A percentile compares a stretch with the other conserved stretches of the same genome.
Conservation (phyloP, 2,797 vertebrate species). For the Alca torda region DNA sequence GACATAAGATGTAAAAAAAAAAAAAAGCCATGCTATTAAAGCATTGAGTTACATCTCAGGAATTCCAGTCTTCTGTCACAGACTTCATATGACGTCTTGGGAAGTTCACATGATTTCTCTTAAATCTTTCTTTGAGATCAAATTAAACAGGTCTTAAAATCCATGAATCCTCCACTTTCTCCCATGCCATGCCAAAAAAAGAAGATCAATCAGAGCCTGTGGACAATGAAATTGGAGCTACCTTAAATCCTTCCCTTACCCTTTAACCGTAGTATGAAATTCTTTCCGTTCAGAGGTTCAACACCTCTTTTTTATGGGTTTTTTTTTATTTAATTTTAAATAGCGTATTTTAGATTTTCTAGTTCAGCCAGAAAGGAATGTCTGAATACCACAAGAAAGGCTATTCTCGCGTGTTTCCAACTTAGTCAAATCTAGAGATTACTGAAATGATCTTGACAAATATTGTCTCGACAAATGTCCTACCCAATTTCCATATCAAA, state of each 20-base stretch:
- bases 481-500: background rate
- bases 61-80: background rate
- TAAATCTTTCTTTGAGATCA: background rate
- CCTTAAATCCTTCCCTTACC: background rate
- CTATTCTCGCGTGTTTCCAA: background rate
- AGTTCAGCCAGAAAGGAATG: slow-evolving; percentile 4
- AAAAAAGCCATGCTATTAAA: background rate
- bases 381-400: background rate
- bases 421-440: background rate
- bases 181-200: background rate
- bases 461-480: background rate
- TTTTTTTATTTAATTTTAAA: background rate
- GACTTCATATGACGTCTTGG: background rate
- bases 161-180: background rate
- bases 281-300: background rate
- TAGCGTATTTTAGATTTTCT: background rate
- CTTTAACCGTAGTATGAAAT: background rate
- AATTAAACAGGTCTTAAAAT: background rate
- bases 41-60: background rate
- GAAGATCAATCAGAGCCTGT: background rate
- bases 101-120: background rate
- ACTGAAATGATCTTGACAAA: background rate
- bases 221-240: background rate
- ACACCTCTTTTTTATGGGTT: background rate
- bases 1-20: background rate